Percentiles rank a stretch among this genome's conserved stretches.
These are phyloP conservation scores for Paratilapia polleni DNA, from an alignment of 2,113 vertebrate genomes.

Conservation along the genomic window DNA sequence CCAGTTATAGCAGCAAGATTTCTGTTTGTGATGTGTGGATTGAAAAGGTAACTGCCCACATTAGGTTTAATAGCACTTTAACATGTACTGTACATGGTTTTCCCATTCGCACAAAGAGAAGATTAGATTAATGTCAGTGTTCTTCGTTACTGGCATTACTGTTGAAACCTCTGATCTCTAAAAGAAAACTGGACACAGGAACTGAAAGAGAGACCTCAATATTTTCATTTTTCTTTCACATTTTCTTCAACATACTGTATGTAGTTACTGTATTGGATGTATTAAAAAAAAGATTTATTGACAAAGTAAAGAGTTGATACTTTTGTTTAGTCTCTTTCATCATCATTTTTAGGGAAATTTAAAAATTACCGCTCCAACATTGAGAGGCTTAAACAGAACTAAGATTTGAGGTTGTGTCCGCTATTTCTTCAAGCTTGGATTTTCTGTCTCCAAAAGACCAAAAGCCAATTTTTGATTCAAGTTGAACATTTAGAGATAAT, in stretches of 20 bases:
- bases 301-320: not conserved
- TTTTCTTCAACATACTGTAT: not conserved
- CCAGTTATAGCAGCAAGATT: slow-evolving; percentile 84
- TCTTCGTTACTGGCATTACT: slow-evolving; percentile 22
- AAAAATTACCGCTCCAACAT: not conserved
- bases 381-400: not conserved
- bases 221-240: not conserved
- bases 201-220: not conserved
- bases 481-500: slow-evolving; percentile 1
- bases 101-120: slow-evolving; percentile 1
- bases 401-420: not conserved
- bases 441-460: not conserved
- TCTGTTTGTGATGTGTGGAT: slow-evolving; percentile 46
- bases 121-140: not conserved
- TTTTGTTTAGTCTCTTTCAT: not conserved
- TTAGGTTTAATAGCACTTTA: slow-evolving; percentile 86
- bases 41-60: slow-evolving; percentile 70
- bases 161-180: slow-evolving; percentile 19
- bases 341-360: not conserved
- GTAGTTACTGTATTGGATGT: not conserved
- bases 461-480: not conserved
- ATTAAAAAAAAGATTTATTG: not conserved
- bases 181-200: slow-evolving; percentile 1
- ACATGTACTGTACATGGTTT: slow-evolving; percentile 72
- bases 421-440: not conserved